Conservation (phyloP, 1,140 invertebrate species). For the Papilio aristodemus region DNA sequence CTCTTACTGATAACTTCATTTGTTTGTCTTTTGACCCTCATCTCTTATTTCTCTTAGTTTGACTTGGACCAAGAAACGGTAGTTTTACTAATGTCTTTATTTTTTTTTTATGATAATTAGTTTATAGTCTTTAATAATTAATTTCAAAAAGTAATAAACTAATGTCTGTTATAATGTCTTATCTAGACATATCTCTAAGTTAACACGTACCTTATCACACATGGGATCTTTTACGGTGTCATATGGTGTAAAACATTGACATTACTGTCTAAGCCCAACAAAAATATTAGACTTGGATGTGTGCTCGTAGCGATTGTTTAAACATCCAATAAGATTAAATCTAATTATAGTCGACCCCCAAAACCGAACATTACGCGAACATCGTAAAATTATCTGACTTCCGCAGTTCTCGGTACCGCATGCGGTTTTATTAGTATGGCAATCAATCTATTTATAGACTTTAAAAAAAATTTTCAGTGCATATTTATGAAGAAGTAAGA, state of each 20-base stretch:
- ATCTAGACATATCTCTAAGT: no score
- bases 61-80: no score
- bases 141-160: no score
- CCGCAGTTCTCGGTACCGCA: slow-evolving; percentile 26
- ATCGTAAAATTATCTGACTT: slow-evolving; percentile 32
- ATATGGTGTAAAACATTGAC: background rate
- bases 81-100: no score
- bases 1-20: no score
- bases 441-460: slow-evolving; percentile 29
- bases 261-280: background rate
- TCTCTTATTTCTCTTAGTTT: no score
- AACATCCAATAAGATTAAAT: slow-evolving; percentile 9
- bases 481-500: background rate
- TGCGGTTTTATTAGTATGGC: slow-evolving; percentile 31
- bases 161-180: no score
- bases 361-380: slow-evolving; percentile 28
- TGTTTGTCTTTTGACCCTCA: no score
- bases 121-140: no score
- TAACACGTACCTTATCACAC: no score
- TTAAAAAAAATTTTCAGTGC: slow-evolving; percentile 7
- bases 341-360: slow-evolving; percentile 32
- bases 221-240: background rate
- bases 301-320: background rate
- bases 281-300: background rate
- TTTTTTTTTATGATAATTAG: no score